These are phyloP conservation scores for Zhengitettix transpicula DNA, from an alignment of 2,888 invertebrate genomes.

Conservation along the genomic window DNA sequence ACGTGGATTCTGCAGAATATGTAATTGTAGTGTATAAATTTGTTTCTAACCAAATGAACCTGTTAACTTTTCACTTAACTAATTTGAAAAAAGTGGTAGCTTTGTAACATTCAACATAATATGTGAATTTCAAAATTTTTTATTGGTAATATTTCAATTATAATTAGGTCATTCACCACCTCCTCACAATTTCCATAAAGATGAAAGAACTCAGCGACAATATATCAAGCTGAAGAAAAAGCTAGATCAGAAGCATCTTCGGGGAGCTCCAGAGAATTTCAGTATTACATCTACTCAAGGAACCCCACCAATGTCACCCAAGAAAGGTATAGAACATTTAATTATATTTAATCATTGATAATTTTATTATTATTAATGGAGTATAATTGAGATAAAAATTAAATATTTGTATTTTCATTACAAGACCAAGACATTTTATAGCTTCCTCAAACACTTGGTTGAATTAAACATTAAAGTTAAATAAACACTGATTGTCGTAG, in stretches of 20 bases:
- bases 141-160: background rate
- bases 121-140: background rate
- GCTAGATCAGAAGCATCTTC: slow-evolving; percentile 45
- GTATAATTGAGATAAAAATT: too few relatives aligned
- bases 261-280: slow-evolving; percentile 7
- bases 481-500: too few relatives aligned
- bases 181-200: slow-evolving; percentile 46
- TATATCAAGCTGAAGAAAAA: slow-evolving; percentile 61
- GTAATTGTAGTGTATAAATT: background rate
- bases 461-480: too few relatives aligned
- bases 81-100: background rate
- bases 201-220: slow-evolving; percentile 62
- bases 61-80: background rate
- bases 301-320: slow-evolving; percentile 49
- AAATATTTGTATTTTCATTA: too few relatives aligned
- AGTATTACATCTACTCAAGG: slow-evolving; percentile 19
- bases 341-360: background rate
- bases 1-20: background rate
- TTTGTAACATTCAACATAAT: background rate
- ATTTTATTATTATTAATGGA: background rate
- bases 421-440: too few relatives aligned
- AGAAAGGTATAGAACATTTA: slow-evolving; percentile 32
- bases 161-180: slow-evolving; percentile 45
- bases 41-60: background rate
- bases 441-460: too few relatives aligned